Base-by-base conservation (phyloP, 2,113 vertebrate species). In the Mormoops blainvillei region DNA sequence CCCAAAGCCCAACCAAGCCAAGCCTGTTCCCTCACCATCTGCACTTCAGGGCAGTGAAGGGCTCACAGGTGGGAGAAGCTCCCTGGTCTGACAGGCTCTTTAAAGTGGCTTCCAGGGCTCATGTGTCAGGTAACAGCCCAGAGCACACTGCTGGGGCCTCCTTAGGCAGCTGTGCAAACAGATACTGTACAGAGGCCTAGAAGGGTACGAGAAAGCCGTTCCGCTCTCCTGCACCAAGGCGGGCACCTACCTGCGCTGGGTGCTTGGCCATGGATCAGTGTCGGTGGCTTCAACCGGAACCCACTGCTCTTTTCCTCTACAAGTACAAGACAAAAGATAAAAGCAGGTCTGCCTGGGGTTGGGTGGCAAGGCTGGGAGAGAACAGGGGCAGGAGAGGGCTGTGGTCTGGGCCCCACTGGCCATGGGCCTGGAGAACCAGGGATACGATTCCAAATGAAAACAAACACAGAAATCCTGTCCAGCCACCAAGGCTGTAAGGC, bases 221-320 rank as follows among this genome's bases (percentile, higher is more conserved):
- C 87, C 16, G 22, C 76, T 19, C 1, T 45, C 16, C 1, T 68
- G 33, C 43, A 24, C 24, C 41, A 24, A 4, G 2, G 20, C 0
- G 5, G 71, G 28, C 41, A 97, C 99, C 96, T 98, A 99, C 99
- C 99, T 98, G 99, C 99, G 94, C 99, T 99, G 31, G 99, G 99
- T 10, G 99, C 99, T 97, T 99, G 99, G 87, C 99, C 99, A 56
- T 99, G 99, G 97, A 99, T 99, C 76, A 99, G 99, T 38, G 99
- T 99, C 0, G 99, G 99, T 0, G 99, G 99, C 98, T 99, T 99
- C 98, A 99, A 98, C 81, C 99, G 99, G 98, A 99, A 99, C 67
- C 99, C 99, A 50, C 99, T 98, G 67, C 99, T 99, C 98, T 99
- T 99, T 78, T 99, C 99, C 98, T 99, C 99, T 99, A 96, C 8